Conservation (phyloP, 2,888 invertebrate species). For the Acheta domesticus region DNA sequence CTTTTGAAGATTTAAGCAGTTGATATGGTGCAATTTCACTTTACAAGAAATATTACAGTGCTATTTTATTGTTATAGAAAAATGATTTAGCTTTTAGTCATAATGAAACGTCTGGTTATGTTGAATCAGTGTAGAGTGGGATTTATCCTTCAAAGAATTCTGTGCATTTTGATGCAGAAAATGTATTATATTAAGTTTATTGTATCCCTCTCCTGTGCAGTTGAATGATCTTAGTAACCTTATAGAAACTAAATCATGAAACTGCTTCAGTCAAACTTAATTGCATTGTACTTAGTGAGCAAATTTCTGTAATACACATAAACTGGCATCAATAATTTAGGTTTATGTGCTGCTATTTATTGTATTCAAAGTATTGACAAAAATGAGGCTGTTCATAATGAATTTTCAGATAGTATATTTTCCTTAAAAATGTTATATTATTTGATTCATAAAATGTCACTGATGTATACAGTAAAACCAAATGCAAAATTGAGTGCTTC, state of each 20-base stretch:
- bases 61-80: conserved; percentile 10
- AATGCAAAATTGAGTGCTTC: background rate
- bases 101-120: background rate
- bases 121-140: background rate
- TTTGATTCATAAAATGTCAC: background rate
- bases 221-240: background rate
- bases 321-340: background rate
- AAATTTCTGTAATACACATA: background rate
- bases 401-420: background rate
- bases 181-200: background rate
- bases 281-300: conserved; percentile 18
- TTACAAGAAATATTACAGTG: background rate
- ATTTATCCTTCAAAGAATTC: background rate
- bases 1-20: conserved; percentile 1
- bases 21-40: conserved; percentile 20
- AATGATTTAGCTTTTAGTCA: background rate
- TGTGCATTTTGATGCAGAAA: background rate
- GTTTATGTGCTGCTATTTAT: background rate
- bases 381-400: background rate
- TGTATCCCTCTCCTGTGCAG: background rate
- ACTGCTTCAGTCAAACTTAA: background rate
- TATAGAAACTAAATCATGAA: background rate
- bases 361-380: conserved; percentile 5
- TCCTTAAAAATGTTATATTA: background rate
- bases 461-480: conserved; percentile 11